Conservation (phyloP, 2,113 vertebrate genomes). For the Morone chrysops region DNA sequence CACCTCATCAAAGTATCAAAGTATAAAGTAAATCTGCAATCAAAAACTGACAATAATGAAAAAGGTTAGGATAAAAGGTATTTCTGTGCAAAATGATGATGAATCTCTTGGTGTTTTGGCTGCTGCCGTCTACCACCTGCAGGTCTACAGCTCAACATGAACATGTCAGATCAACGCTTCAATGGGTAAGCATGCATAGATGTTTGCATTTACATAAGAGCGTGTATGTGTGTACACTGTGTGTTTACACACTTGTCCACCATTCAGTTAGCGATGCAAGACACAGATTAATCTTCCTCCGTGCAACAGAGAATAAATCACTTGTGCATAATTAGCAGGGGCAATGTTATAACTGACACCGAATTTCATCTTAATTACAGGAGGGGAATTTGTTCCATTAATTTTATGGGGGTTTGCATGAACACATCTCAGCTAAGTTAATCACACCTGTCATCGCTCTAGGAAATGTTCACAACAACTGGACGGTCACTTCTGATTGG, state of each 20-base stretch:
- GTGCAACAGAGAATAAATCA: constrained; percentile 96
- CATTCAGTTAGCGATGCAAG: constrained; percentile 63
- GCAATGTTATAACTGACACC: constrained; percentile 96
- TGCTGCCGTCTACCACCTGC: neutral
- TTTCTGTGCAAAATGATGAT: neutral
- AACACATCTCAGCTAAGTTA: constrained; percentile 92
- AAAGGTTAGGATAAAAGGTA: neutral
- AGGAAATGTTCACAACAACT: constrained; percentile 35
- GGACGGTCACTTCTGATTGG: constrained; percentile 5
- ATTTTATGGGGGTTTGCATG: constrained; percentile 95
- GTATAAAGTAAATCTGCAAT: neutral
- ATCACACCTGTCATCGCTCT: constrained; percentile 91
- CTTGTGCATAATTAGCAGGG: constrained; percentile 94
- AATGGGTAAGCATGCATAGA: neutral
- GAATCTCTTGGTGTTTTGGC: neutral
- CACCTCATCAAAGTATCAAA: too few species aligned
- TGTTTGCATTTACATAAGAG: constrained; percentile 5
- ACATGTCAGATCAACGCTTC: neutral
- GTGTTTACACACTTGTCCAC: constrained; percentile 30
- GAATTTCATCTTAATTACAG: constrained; percentile 99
- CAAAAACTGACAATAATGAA: neutral
- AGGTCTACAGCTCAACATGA: neutral
- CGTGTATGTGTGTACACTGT: neutral
- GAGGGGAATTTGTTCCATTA: constrained; percentile 95
- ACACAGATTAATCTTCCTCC: constrained; percentile 93